A percentile compares a stretch with the other conserved stretches of the same genome.
phyloP scores from a whole-genome alignment of 2,888 invertebrate species.

The Machimus rusticus region DNA sequence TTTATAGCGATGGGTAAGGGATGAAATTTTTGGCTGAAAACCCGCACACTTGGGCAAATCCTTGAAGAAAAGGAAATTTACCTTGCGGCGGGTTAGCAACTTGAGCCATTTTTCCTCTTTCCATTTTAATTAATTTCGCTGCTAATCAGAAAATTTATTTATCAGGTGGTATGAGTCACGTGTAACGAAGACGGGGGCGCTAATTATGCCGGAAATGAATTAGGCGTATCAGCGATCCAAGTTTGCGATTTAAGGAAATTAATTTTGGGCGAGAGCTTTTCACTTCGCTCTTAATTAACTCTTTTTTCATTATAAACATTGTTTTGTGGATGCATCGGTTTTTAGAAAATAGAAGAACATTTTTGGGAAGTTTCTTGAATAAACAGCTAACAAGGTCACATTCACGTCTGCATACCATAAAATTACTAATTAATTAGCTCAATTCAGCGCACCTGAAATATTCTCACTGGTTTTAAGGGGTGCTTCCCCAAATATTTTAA shows the following conservation, averaged over 20 bases:
- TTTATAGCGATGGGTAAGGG: background rate
- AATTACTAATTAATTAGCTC: background rate
- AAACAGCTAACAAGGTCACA: background rate
- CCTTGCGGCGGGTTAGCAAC: background rate
- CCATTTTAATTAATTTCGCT: constrained; percentile 31
- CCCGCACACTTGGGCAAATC: background rate
- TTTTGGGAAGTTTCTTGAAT: background rate
- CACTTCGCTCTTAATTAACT: background rate
- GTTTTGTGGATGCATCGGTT: background rate
- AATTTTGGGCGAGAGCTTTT: background rate
- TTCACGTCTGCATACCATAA: background rate
- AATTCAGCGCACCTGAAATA: background rate
- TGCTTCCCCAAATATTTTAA: background rate
- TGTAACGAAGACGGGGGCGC: background rate
- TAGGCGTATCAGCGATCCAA: background rate
- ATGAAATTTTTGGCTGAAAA: background rate
- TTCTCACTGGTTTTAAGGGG: background rate
- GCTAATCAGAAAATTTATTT: constrained; percentile 30
- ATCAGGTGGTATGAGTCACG: background rate
- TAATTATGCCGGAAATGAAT: background rate
- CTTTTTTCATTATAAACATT: background rate
- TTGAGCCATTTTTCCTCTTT: background rate
- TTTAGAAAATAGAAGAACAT: background rate
- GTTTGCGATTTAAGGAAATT: background rate
- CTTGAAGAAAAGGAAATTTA: background rate